phyloP scores from a whole-genome alignment of 2,113 vertebrate genomes.

The Tetraodon nigroviridis region DNA sequence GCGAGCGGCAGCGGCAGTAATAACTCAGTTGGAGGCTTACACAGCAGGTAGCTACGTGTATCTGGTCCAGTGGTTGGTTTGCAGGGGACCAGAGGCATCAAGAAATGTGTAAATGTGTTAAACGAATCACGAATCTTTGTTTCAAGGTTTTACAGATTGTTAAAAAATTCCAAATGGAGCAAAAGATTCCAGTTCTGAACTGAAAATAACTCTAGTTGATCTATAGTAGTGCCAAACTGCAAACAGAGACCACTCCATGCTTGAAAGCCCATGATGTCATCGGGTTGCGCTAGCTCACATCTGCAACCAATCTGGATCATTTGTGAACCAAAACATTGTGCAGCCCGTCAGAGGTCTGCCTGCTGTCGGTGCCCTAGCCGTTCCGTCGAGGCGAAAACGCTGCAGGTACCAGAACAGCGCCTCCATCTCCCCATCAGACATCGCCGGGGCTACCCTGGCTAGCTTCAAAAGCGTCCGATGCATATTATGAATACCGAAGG shows the following conservation, averaged over 20 bases:
- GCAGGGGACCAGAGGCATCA: neutral
- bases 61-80: constrained; percentile 13
- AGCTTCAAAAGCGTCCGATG: constrained; percentile 41
- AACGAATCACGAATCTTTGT: neutral
- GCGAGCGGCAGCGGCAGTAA: constrained; percentile 29
- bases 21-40: constrained; percentile 46
- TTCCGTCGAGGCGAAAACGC: constrained; percentile 37
- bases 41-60: constrained; percentile 10
- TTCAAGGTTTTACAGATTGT: too few species aligned
- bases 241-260: constrained; percentile 12
- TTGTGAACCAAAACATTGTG: constrained; percentile 58
- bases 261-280: constrained; percentile 62
- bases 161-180: too few species aligned
- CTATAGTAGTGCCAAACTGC: neutral
- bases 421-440: constrained; percentile 25
- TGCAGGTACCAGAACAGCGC: constrained; percentile 20
- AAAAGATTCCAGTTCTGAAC: too few species aligned
- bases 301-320: constrained; percentile 73
- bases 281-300: constrained; percentile 60
- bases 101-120: neutral
- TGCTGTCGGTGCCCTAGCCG: constrained; percentile 34
- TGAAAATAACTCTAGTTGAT: too few species aligned
- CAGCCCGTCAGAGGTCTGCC: constrained; percentile 33
- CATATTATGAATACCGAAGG: constrained; percentile 43
- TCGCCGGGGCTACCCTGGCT: constrained; percentile 9